Percentiles rank a stretch among this genome's conserved stretches.
These are phyloP conservation scores for Caenorhabditis panamensis DNA, from an alignment of 2,888 invertebrate genomes.

Conservation along the genomic window DNA sequence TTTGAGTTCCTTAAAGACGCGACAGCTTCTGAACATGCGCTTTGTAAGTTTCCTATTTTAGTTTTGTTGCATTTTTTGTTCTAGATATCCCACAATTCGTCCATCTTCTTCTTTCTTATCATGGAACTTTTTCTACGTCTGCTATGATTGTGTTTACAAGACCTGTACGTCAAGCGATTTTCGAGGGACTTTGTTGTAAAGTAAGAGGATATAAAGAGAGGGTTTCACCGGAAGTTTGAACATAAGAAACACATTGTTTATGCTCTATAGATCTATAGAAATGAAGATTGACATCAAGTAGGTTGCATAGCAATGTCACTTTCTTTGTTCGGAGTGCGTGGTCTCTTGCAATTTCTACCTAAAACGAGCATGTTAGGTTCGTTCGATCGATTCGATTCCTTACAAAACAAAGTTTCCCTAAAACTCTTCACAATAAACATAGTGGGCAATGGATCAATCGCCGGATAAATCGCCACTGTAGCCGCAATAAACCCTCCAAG, in stretches of 20 bases:
- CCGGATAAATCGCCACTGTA: slow-evolving; percentile 6
- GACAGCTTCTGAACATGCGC: not conserved
- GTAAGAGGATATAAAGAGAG: no score
- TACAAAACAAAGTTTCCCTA: not conserved
- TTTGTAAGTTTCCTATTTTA: not conserved
- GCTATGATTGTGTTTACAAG: slow-evolving; percentile 35
- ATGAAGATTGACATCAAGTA: no score
- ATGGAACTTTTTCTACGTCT: slow-evolving; percentile 25
- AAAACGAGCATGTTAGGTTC: no score
- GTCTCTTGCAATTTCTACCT: not conserved
- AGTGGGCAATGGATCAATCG: slow-evolving; percentile 18
- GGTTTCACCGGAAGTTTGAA: no score
- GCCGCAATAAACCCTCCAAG: slow-evolving; percentile 1
- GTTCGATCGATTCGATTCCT: not conserved
- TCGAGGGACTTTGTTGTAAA: not conserved
- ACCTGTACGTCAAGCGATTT: slow-evolving; percentile 17
- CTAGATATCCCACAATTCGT: slow-evolving; percentile 11
- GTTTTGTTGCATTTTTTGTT: not conserved
- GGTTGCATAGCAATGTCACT: no score
- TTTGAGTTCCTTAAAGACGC: slow-evolving; percentile 21
- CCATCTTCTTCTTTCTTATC: slow-evolving; percentile 24
- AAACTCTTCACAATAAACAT: slow-evolving; percentile 13
- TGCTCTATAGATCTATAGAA: no score
- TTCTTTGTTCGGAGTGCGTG: no score
- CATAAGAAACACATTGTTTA: no score